phyloP scores from a whole-genome alignment of 2,113 vertebrate species.

The Lagopus muta region DNA sequence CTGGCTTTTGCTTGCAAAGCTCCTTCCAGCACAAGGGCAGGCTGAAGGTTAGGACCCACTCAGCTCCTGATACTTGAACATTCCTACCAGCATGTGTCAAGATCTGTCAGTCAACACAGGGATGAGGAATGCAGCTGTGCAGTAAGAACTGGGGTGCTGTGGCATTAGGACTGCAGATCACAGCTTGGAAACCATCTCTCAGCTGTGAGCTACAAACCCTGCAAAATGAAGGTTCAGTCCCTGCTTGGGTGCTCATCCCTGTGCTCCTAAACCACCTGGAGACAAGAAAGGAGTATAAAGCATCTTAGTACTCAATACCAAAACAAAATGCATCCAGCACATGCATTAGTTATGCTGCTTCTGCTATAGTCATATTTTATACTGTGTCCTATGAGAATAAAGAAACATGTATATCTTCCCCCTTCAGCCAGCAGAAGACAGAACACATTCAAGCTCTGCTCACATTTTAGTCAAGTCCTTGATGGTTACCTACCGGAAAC shows the following conservation, averaged over 20 bases:
- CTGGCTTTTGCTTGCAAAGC: neutral
- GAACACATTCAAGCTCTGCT: neutral
- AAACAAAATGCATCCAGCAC: neutral
- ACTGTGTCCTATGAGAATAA: neutral
- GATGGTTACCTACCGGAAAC: constrained; percentile 87
- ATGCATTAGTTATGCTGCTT: neutral
- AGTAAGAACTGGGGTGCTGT: neutral
- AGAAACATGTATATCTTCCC: neutral
- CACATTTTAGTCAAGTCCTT: neutral
- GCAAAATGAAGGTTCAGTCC: neutral
- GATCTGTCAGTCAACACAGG: accelerated
- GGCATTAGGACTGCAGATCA: neutral
- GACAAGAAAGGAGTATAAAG: neutral
- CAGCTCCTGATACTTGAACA: accelerated
- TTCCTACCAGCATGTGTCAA: neutral
- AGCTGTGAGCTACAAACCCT: neutral
- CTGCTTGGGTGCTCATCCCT: neutral
- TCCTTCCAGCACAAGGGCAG: neutral
- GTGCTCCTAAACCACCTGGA: neutral
- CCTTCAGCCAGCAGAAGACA: neutral
- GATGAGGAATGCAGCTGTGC: accelerated
- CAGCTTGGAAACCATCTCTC: neutral
- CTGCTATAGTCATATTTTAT: neutral
- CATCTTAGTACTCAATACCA: neutral
- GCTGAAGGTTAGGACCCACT: neutral